Conservation (phyloP, 2,888 invertebrate species). For the Netelia fuscicornis region DNA sequence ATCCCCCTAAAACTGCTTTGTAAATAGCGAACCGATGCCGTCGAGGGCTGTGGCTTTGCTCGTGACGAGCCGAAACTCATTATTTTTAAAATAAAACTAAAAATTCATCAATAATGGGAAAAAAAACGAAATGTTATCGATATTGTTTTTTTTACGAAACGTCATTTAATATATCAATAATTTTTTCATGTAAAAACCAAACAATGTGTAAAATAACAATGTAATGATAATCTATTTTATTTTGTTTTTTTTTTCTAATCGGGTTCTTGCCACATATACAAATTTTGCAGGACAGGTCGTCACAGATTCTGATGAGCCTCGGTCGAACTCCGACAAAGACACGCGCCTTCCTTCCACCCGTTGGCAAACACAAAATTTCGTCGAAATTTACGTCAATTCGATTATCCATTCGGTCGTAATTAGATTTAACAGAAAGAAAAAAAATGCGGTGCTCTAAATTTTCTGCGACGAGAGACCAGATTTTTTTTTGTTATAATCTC, state of each 20-base stretch:
- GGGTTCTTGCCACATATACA: constrained; percentile 58
- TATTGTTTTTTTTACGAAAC: constrained; percentile 15
- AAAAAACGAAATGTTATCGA: not conserved
- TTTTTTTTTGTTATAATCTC: constrained; percentile 43
- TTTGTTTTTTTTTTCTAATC: constrained; percentile 28
- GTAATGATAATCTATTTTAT: not conserved
- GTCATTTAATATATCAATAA: constrained; percentile 25
- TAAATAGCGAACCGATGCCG: not conserved
- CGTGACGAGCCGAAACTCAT: not conserved
- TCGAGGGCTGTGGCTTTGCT: constrained; percentile 1
- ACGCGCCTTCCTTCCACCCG: constrained; percentile 42
- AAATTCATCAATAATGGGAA: not conserved
- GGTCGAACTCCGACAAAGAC: constrained; percentile 57
- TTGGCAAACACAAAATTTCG: not conserved
- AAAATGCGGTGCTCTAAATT: constrained; percentile 43
- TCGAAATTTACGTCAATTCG: not conserved
- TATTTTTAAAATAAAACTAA: not conserved
- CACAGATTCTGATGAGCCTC: constrained; percentile 57
- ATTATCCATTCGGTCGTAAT: not conserved
- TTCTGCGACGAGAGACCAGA: constrained; percentile 39
- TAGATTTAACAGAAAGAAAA: not conserved
- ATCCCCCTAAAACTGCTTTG: not conserved
- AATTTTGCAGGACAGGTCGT: constrained; percentile 69
- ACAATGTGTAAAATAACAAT: constrained; percentile 5
- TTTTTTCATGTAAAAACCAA: not conserved